Evolutionary conservation across 92 coral and sea anemone genomes (phyloP).

Genomic region (Hydrozoanthus gracilis): DNA sequence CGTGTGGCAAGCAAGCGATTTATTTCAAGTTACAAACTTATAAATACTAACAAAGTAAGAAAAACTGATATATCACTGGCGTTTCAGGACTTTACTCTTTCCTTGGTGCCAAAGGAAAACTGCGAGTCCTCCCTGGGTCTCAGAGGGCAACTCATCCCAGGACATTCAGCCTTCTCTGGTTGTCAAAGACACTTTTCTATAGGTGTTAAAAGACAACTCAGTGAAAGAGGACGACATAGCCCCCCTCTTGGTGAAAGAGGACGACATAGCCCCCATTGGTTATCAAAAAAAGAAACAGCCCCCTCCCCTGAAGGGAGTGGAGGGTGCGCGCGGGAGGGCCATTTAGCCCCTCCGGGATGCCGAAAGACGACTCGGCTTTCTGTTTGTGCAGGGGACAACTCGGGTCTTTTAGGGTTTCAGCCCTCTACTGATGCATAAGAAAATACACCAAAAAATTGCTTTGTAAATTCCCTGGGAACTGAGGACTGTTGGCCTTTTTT

Average conservation of each 20-base stretch:
- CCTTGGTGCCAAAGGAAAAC: too few relatives aligned
- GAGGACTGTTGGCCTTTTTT: background rate
- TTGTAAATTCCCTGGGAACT: slow-evolving; percentile 8
- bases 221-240: background rate
- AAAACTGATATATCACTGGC: too few relatives aligned
- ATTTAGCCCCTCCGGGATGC: slow-evolving; percentile 10
- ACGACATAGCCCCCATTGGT: slow-evolving; percentile 7
- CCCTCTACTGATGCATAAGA: slow-evolving; percentile 11
- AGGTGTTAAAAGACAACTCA: background rate
- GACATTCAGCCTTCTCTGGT: background rate
- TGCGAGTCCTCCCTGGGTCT: too few relatives aligned
- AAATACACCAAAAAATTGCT: background rate
- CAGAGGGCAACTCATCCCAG: background rate
- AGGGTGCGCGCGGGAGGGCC: background rate
- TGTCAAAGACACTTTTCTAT: background rate
- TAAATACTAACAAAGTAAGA: too few relatives aligned
- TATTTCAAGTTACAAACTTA: too few relatives aligned
- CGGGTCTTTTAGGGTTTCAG: slow-evolving; percentile 11
- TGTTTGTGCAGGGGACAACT: background rate
- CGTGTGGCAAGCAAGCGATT: too few relatives aligned
- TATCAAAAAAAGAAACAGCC: background rate
- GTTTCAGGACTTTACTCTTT: too few relatives aligned
- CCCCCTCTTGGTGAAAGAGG: background rate
- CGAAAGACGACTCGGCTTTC: slow-evolving; percentile 18
- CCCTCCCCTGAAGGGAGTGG: slow-evolving; percentile 7